Conservation (phyloP, 2,797 vertebrate species). For the Peromyscus aztecus region DNA sequence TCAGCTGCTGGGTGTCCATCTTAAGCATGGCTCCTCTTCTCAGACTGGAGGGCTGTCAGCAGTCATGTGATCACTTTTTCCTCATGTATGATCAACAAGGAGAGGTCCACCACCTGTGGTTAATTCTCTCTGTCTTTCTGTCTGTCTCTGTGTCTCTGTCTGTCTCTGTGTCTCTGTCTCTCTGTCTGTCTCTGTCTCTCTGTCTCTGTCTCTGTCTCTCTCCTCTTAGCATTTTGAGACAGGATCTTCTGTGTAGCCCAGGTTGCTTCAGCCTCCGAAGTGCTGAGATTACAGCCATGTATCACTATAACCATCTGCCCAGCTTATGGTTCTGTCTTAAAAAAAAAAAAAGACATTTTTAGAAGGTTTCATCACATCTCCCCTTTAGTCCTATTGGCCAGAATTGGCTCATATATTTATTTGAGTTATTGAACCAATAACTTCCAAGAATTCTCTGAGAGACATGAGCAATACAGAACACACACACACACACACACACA, state of each 20-base stretch:
- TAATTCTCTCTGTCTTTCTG: not conserved
- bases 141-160: not conserved
- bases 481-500: not conserved
- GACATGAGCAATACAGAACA: not conserved
- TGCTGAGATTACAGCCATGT: not conserved
- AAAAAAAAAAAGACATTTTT: not conserved
- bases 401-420: not conserved
- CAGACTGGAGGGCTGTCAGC: not conserved
- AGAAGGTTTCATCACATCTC: not conserved
- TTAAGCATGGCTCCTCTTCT: not conserved
- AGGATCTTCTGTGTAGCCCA: not conserved
- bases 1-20: not conserved
- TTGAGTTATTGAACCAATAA: slow-evolving; percentile 17
- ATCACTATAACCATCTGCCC: not conserved
- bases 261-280: not conserved
- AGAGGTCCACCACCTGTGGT: not conserved
- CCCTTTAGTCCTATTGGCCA: not conserved
- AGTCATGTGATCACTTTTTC: not conserved
- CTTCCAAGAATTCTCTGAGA: not conserved
- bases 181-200: not conserved
- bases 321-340: not conserved
- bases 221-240: not conserved
- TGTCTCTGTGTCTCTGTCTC: not conserved
- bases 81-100: not conserved
- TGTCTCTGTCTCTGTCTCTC: not conserved